phyloP scores from a whole-genome alignment of 2,113 vertebrate genomes.

The Cochlearius cochlearius region DNA sequence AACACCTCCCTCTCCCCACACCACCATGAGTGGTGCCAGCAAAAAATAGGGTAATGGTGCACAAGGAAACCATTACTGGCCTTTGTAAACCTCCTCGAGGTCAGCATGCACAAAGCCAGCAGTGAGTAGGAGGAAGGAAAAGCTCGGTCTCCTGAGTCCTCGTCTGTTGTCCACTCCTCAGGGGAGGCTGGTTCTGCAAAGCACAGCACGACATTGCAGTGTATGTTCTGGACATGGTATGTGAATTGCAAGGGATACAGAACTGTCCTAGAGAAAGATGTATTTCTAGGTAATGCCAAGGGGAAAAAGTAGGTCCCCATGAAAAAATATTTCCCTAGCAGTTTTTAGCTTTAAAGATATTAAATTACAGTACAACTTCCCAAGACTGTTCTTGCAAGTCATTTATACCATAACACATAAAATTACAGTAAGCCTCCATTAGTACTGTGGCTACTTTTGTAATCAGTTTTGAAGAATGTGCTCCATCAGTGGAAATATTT shows the following conservation, averaged over 20 bases:
- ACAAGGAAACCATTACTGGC: not conserved
- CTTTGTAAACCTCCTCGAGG: not conserved
- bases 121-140: not conserved
- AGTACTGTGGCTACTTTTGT: not conserved
- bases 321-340: not conserved
- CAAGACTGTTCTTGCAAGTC: not conserved
- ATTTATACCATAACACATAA: not conserved
- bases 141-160: not conserved
- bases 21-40: not conserved
- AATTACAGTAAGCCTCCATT: constrained; percentile 6
- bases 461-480: constrained; percentile 40
- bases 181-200: not conserved
- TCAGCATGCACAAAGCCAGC: not conserved
- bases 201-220: not conserved
- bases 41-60: not conserved
- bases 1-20: not conserved
- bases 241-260: not conserved
- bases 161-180: accelerated
- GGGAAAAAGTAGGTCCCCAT: not conserved
- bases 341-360: not conserved
- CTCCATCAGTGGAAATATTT: constrained; percentile 25
- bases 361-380: not conserved
- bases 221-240: not conserved
- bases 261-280: not conserved
- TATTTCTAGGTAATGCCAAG: not conserved